These are phyloP conservation scores for Macrophya annulata DNA, from an alignment of 2,888 invertebrate genomes.

Conservation along the genomic window DNA sequence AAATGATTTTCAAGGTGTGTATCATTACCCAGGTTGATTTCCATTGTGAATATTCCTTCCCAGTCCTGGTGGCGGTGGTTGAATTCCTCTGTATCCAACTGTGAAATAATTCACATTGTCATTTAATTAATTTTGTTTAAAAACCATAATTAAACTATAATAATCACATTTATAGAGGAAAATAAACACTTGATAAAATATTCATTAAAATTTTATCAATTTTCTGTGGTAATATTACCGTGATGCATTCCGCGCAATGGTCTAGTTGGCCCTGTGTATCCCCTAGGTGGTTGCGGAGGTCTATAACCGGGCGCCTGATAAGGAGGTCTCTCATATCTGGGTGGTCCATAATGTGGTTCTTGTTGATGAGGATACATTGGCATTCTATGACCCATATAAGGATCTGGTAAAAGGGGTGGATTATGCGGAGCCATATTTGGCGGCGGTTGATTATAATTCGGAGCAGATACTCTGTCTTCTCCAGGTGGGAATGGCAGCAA, in stretches of 20 bases:
- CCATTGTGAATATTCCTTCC: constrained; percentile 79
- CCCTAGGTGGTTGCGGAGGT: constrained; percentile 75
- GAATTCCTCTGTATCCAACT: constrained; percentile 78
- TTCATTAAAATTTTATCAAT: not conserved
- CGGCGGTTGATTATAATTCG: constrained; percentile 73
- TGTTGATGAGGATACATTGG: constrained; percentile 76
- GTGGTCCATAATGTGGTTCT: constrained; percentile 67
- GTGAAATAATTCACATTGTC: constrained; percentile 22
- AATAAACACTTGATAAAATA: not conserved
- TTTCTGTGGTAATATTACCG: constrained; percentile 66
- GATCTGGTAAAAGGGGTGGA: constrained; percentile 75
- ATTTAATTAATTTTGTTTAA: not conserved
- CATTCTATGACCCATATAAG: constrained; percentile 75
- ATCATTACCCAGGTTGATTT: constrained; percentile 81
- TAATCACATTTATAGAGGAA: too few relatives aligned
- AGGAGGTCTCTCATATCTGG: constrained; percentile 75
- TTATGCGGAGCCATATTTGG: constrained; percentile 73
- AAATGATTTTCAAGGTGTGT: constrained; percentile 39
- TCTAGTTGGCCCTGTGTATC: constrained; percentile 76
- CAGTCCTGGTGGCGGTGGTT: constrained; percentile 84
- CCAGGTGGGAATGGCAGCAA: constrained; percentile 76
- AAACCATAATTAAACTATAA: too few relatives aligned
- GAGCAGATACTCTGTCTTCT: constrained; percentile 74
- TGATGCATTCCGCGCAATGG: constrained; percentile 77
- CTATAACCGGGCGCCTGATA: constrained; percentile 75